These are phyloP conservation scores for Tribolium madens DNA, from an alignment of 1,140 invertebrate genomes.

Conservation along the genomic window DNA sequence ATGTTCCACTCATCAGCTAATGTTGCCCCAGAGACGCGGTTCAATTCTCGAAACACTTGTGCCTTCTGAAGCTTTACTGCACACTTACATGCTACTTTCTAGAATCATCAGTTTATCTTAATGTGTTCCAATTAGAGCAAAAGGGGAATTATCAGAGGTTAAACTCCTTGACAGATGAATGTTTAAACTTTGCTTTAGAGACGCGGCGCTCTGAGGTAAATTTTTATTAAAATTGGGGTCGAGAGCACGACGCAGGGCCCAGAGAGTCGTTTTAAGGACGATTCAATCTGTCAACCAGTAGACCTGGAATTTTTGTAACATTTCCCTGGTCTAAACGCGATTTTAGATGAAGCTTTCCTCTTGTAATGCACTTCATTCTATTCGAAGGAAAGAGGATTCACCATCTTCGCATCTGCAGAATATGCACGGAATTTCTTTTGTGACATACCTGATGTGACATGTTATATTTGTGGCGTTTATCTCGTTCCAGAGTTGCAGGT, in stretches of 20 bases:
- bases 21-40: slow-evolving; percentile 34
- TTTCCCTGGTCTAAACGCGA: neutral
- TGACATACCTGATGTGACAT: slow-evolving; percentile 23
- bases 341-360: slow-evolving; percentile 4
- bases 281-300: slow-evolving; percentile 2
- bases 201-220: neutral
- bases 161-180: neutral
- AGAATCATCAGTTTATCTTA: slow-evolving; percentile 38
- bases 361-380: slow-evolving; percentile 17
- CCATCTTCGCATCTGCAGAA: neutral
- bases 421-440: slow-evolving; percentile 16
- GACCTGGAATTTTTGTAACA: neutral
- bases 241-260: no score
- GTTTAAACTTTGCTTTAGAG: neutral
- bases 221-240: neutral
- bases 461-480: slow-evolving; percentile 21
- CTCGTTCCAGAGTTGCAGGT: slow-evolving; percentile 24
- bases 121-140: slow-evolving; percentile 23
- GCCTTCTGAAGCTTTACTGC: slow-evolving; percentile 40
- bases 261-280: no score
- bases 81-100: slow-evolving; percentile 34
- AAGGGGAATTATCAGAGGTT: slow-evolving; percentile 10
- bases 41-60: slow-evolving; percentile 46
- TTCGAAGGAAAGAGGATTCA: neutral
- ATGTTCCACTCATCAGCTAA: slow-evolving; percentile 31